These are phyloP conservation scores for Euglossa dilemma DNA, from an alignment of 1,140 invertebrate genomes.

Conservation along the genomic window DNA sequence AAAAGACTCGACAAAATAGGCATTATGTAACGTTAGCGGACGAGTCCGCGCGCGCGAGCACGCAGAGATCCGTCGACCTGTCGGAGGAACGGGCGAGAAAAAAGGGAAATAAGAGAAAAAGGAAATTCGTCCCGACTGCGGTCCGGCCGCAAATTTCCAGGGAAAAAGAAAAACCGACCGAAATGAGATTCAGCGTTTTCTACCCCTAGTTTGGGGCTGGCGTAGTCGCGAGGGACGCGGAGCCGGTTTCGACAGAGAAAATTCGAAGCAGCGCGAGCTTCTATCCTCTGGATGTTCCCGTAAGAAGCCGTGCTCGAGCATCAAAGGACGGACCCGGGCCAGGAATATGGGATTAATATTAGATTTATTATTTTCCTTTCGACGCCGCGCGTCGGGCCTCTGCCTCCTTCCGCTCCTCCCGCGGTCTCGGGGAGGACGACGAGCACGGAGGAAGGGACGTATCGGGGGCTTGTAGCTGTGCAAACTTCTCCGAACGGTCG, in stretches of 20 bases:
- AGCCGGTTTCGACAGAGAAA: conserved; percentile 16
- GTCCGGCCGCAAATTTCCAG: conserved; percentile 43
- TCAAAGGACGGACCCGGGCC: conserved; percentile 14
- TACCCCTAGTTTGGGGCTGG: neutral
- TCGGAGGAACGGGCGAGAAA: neutral
- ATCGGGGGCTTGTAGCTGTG: conserved; percentile 15
- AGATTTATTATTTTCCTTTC: conserved; percentile 60
- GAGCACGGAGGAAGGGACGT: neutral
- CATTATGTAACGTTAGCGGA: conserved; percentile 50
- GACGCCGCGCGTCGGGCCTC: neutral
- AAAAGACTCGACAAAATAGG: conserved; percentile 63
- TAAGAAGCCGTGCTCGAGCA: conserved; percentile 3
- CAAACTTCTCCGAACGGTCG: conserved; percentile 29
- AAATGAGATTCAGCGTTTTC: conserved; percentile 55
- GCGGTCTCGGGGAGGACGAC: neutral
- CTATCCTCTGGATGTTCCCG: neutral
- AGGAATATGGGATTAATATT: conserved; percentile 55
- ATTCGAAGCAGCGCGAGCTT: neutral
- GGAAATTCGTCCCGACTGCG: conserved; percentile 13
- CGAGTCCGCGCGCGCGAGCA: conserved; percentile 1
- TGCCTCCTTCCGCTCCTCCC: neutral
- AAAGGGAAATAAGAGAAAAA: neutral
- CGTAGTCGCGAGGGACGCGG: neutral
- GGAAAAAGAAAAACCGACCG: neutral
- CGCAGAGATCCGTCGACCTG: neutral